Base-by-base conservation (phyloP, 2,113 vertebrate species). In the Motacilla tschutschensis region DNA sequence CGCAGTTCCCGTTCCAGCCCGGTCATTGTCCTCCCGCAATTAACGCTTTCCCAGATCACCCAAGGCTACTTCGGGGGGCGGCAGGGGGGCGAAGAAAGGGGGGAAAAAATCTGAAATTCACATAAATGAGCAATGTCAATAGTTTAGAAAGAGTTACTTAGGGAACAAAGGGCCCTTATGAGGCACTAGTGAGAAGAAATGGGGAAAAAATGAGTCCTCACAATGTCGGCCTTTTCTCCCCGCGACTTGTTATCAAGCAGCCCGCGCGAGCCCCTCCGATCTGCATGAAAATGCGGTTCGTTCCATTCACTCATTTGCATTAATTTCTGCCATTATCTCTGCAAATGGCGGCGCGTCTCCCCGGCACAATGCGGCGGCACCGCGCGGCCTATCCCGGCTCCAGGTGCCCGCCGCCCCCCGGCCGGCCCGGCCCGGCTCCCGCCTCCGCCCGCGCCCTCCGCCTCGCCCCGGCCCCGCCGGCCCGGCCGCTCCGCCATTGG, bases 231-330 rank as follows among this genome's bases (percentile, higher is more conserved):
- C 98, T 98, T 99, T 98, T 99, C 98, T 98, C 98, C 97, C 97
- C 98, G 98, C 96, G 98, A 98, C 98, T 99, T 98, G 98, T 99
- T 99, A 99, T 99, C 98, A 99, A 98, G 98, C 98, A 96, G 98
- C 98, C 98, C 97, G 95, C 98, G 94, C 98, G 98, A 98, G 97
- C 97, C 97, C 97, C 97, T 98, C 97, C 96, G 99, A 99, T 99
- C 99, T 99, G 99, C 99, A 99, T 99, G 99, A 98, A 99, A 99
- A 99, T 99, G 98, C 98, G 98, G 97, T 98, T 98, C 97, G 98
- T 98, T 98, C 98, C 98, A 98, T 98, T 98, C 97, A 96, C 98
- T 91, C 98, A 99, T 99, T 99, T 99, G 98, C 99, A 99, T 99
- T 98, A 98, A 99, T 99, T 99, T 99, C 98, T 99, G 96, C 98